Conservation (phyloP, 1,140 invertebrate species). For the Drosophila azteca region DNA sequence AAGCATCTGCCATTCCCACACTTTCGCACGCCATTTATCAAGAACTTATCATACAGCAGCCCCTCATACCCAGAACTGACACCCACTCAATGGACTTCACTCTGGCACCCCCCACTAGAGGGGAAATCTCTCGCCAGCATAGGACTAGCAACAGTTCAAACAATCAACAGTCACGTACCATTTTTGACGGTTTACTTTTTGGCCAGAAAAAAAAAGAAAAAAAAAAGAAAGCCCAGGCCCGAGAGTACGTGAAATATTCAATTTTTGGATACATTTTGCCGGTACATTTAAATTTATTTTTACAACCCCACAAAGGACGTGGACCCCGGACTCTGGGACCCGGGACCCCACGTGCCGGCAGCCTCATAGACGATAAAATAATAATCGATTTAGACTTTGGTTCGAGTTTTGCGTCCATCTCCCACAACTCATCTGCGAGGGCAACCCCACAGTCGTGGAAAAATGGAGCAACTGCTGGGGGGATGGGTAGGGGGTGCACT, state of each 20-base stretch:
- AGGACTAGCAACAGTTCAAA: slow-evolving; percentile 39
- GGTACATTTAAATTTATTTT: slow-evolving; percentile 74
- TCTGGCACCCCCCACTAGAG: not conserved
- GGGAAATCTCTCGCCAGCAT: not conserved
- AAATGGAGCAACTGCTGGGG: slow-evolving; percentile 53
- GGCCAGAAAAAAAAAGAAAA: slow-evolving; percentile 2
- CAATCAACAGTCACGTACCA: slow-evolving; percentile 63
- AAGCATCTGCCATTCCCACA: not conserved
- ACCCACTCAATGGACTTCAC: slow-evolving; percentile 7
- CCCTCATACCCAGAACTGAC: no score
- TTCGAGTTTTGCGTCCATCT: slow-evolving; percentile 36
- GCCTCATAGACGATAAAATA: slow-evolving; percentile 67
- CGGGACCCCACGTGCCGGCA: slow-evolving; percentile 26
- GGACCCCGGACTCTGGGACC: slow-evolving; percentile 6
- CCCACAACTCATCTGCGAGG: slow-evolving; percentile 49
- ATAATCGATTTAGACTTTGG: slow-evolving; percentile 78
- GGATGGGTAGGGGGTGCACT: slow-evolving; percentile 4
- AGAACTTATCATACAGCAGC: slow-evolving; percentile 6
- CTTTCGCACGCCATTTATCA: slow-evolving; percentile 28
- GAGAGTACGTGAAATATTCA: slow-evolving; percentile 57
- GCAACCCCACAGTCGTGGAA: slow-evolving; percentile 4
- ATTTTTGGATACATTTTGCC: slow-evolving; percentile 71
- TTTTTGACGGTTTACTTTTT: slow-evolving; percentile 43
- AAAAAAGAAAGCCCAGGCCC: not conserved
- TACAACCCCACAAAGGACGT: slow-evolving; percentile 50